Evolutionary conservation across 2,888 invertebrate genomes (phyloP).

Genomic region (Plagodis dolabraria): DNA sequence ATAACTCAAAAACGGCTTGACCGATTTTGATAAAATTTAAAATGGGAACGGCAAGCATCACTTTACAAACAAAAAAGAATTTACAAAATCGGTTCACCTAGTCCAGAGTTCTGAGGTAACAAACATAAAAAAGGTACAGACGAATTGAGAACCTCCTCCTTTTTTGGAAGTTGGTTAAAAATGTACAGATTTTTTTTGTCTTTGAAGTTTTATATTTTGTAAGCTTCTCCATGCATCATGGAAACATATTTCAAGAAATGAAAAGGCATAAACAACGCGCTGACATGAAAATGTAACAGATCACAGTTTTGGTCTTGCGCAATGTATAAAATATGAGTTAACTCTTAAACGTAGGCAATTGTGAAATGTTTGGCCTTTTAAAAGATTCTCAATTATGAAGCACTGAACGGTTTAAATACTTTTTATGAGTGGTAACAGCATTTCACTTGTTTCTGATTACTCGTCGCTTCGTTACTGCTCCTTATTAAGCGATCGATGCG

Average conservation of each 20-base stretch:
- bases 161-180: too few species aligned
- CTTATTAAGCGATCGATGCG: conserved; percentile 62
- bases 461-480: conserved; percentile 53
- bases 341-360: conserved; percentile 51
- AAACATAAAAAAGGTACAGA: too few species aligned
- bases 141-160: too few species aligned
- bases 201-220: too few species aligned
- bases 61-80: too few species aligned
- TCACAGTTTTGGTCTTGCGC: conserved; percentile 39
- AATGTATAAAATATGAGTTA: conserved; percentile 47
- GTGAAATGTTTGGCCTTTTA: conserved; percentile 59
- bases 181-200: too few species aligned
- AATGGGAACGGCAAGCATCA: too few species aligned
- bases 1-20: too few species aligned
- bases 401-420: conserved; percentile 56
- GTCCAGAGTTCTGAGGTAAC: too few species aligned
- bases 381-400: conserved; percentile 58
- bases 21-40: too few species aligned
- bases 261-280: conserved; percentile 17
- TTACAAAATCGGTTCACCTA: too few species aligned
- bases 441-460: conserved; percentile 61
- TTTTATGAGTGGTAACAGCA: conserved; percentile 63
- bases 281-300: conserved; percentile 13
- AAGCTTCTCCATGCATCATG: neutral
- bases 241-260: neutral